Evolutionary conservation across 2,113 vertebrate genomes (phyloP), one percentile per base, ranked within the genome.

Genomic region (Thunnus maccoyii): DNA sequence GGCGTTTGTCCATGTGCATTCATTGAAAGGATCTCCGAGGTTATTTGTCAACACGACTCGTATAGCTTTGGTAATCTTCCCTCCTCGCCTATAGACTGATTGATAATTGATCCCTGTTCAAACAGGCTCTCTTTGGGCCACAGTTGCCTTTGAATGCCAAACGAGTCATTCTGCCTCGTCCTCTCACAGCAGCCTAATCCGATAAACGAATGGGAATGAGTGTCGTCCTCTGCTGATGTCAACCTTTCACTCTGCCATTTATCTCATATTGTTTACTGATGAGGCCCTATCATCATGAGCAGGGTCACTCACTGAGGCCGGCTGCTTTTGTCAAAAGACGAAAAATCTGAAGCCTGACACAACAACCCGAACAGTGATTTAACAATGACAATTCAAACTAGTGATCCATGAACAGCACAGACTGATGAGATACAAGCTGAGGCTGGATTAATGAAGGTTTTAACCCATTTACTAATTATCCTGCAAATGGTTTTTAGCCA

Each of bases 71-170:
- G 75, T 88, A 83, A 89, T 89, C 89, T 83, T 72, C 75, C 69
- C 76, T 72, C 47, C 85, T 77, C 46, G 64, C 61, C 66, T 71
- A 65, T 78, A 65, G 72, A 78, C 88, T 88, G 88, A 94, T 92
- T 93, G 88, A 86, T 92, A 89, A 96, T 95, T 95, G 95, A 96
- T 96, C 92, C 84, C 77, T 92, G 92, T 90, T 87, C 92, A 94
- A 94, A 95, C 93, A 94, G 78, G 0, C 84, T 70, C 70, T 85
- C 74, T 64, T 61, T 81, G 78, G 85, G 89, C 78, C 80, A 84
- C 89, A 63, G 88, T 90, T 80, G 78, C 88, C 88, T 91, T 75
- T 92, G 94, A 94, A 95, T 94, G 90, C 82, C 92, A 94, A 94
- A 85, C 78, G 22, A 88, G 89, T 93, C 88, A 86, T 93, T 88